Evolutionary conservation across 2,888 invertebrate genomes (phyloP).

Genomic region (Eupithecia insigniata): DNA sequence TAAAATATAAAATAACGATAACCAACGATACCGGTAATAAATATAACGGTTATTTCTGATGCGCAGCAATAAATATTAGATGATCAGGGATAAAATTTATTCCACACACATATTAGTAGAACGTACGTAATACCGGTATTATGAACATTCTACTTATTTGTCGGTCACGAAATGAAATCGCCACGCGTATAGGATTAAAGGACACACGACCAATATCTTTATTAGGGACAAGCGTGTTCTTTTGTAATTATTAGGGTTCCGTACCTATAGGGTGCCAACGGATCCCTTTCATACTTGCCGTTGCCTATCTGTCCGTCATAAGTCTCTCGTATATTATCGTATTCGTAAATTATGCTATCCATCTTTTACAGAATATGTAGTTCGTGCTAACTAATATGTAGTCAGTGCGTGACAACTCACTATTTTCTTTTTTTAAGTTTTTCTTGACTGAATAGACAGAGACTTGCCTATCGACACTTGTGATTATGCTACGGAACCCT

Average conservation of each 20-base stretch:
- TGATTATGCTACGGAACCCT: neutral
- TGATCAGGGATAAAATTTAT: conserved; percentile 73
- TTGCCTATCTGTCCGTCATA: neutral
- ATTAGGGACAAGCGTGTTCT: conserved; percentile 46
- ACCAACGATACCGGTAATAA: conserved; percentile 27
- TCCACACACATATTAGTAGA: conserved; percentile 48
- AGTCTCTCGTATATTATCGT: neutral
- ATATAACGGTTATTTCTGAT: conserved; percentile 74
- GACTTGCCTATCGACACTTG: neutral
- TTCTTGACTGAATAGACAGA: no score
- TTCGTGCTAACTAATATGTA: no score
- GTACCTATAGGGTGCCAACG: neutral
- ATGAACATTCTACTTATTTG: conserved; percentile 77
- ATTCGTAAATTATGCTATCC: no score
- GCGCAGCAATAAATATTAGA: conserved; percentile 78
- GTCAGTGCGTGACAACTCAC: neutral
- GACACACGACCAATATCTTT: conserved; percentile 59
- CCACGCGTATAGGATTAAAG: conserved; percentile 76
- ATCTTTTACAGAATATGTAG: neutral
- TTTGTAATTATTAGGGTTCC: conserved; percentile 36
- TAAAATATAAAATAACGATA: conserved; percentile 44
- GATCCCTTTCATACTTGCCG: neutral
- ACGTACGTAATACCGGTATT: conserved; percentile 56
- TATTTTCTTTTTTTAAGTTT: no score
- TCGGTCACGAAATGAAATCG: conserved; percentile 75